phyloP scores from a whole-genome alignment of 2,113 vertebrate species.

The Dromiciops gliroides region DNA sequence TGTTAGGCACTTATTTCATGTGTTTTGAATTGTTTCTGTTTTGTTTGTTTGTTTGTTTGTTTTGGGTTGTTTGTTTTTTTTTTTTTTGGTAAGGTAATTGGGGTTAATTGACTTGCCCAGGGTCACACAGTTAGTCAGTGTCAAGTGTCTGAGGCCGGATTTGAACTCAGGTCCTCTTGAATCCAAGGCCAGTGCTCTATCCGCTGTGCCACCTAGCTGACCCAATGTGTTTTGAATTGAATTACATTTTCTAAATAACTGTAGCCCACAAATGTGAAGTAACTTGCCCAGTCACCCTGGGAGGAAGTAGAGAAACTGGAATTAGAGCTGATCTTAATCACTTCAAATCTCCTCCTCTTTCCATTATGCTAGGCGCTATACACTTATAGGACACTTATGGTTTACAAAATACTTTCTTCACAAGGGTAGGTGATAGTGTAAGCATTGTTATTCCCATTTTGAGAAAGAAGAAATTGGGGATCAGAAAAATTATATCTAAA shows the following conservation, averaged over 20 bases:
- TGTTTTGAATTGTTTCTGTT: too few species aligned
- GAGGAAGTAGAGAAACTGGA: neutral
- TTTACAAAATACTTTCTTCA: neutral
- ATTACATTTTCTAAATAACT: neutral
- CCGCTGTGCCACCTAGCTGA: too few species aligned
- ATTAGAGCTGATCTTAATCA: neutral
- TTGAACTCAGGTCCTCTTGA: too few species aligned
- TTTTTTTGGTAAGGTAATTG: too few species aligned
- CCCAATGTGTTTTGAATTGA: neutral
- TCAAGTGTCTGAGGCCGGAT: too few species aligned
- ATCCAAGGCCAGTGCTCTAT: too few species aligned
- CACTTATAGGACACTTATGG: neutral
- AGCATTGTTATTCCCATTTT: neutral
- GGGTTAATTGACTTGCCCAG: too few species aligned
- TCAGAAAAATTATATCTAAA: neutral
- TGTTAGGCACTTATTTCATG: neutral
- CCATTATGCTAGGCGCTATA: neutral
- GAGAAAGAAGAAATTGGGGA: neutral
- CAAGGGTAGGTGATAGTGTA: neutral
- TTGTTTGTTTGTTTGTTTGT: too few species aligned
- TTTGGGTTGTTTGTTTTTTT: too few species aligned
- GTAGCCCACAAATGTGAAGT: neutral
- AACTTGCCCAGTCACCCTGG: neutral
- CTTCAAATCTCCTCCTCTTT: neutral
- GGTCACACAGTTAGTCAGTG: too few species aligned